Percentiles rank a stretch among this genome's conserved stretches.
Conservation (phyloP, 2,797 vertebrate genomes). For the Oryzias sinensis region DNA sequence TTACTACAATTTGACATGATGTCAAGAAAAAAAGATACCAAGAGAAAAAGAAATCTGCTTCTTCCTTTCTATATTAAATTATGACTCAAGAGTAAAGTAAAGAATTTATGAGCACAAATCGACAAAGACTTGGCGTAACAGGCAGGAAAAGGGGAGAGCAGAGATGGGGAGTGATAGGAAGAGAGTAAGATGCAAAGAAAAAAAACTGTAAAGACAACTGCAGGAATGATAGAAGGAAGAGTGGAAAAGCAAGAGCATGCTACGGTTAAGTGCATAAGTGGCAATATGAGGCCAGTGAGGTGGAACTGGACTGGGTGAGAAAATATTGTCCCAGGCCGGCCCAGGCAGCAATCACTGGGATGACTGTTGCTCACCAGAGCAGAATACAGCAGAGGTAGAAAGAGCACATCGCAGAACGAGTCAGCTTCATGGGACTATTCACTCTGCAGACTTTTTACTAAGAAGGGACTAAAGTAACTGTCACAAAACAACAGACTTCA, state of each 20-base stretch:
- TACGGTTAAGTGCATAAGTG: conserved; percentile 76
- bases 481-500: too few species aligned
- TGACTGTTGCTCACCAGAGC: conserved; percentile 70
- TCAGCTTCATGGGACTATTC: conserved; percentile 49
- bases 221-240: conserved; percentile 40
- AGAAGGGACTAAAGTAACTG: too few species aligned
- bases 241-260: conserved; percentile 55
- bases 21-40: conserved; percentile 18
- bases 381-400: conserved; percentile 59
- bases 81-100: conserved; percentile 63
- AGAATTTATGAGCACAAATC: conserved; percentile 77
- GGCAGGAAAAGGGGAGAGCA: conserved; percentile 54
- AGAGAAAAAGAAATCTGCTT: conserved; percentile 52
- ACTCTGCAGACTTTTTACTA: not conserved
- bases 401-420: conserved; percentile 44
- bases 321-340: conserved; percentile 69
- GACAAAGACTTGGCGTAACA: conserved; percentile 54
- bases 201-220: conserved; percentile 50
- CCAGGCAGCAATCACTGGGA: conserved; percentile 67
- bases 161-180: conserved; percentile 55
- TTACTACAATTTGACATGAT: conserved; percentile 49
- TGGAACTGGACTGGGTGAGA: conserved; percentile 77
- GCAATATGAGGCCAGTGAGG: conserved; percentile 70
- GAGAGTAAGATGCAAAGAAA: conserved; percentile 52
- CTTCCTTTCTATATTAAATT: conserved; percentile 73